Evolutionary conservation across 2,797 vertebrate species (phyloP), one percentile per base, ranked within the genome.

Genomic region (Peromyscus attwateri): DNA sequence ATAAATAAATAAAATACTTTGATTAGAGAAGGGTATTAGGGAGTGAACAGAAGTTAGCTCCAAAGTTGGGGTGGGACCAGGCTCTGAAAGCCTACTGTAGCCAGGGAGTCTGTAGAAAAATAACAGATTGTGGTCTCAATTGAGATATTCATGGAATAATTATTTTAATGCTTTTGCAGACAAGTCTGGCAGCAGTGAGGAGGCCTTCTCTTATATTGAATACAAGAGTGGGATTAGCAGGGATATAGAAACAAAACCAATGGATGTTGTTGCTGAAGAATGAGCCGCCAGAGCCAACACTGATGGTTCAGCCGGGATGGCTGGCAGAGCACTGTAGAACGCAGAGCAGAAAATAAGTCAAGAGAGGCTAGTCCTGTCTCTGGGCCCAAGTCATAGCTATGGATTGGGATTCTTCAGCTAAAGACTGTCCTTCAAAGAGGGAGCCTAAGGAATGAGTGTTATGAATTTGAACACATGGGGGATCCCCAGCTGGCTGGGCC

Each of bases 111-210:
- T 79, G 37, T 46, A 55, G 12, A 25, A 19, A 87, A 6, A 17
- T 94, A 81, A 25, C 66, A 84, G 34, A 87, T 60, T 92, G 89
- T 93, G 19, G 29, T 92, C 66, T 37, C 70, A 27, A 87, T 76
- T 84, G 49, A 75, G 40, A 80, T 75, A 25, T 91, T 81, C 34
- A 84, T 46, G 40, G 40, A 91, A 73, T 7, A 16, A 82, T 87
- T 85, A 49, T 92, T 71, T 57, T 76, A 81, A 49, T 49, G 88
- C 57, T 75, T 81, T 60, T 82, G 46, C 89, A 92, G 76, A 40
- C 60, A 93, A 12, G 6, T 85, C 73, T 95, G 66, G 95, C 93
- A 93, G 64, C 49, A 21, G 25, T 34, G 70, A 43, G 68, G 52
- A 97, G 82, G 19, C 60, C 68, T 73, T 23, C 55, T 75, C 55